Conservation (phyloP, 2,113 vertebrate species). For the Pachycephala philippinensis region DNA sequence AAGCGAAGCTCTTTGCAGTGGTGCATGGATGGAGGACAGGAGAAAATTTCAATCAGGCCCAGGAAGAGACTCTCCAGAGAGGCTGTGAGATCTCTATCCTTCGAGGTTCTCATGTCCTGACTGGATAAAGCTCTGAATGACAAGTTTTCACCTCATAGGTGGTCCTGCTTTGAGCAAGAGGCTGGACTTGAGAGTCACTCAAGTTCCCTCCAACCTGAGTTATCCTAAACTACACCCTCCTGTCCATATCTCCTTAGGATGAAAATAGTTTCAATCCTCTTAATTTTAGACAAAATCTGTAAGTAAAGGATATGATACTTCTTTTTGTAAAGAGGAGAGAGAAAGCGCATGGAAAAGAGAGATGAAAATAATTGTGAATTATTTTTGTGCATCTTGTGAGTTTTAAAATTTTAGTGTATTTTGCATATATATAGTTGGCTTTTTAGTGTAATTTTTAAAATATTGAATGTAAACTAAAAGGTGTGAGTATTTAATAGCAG, state of each 20-base stretch:
- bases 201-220: background rate
- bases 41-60: background rate
- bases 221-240: background rate
- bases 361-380: background rate
- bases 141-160: background rate
- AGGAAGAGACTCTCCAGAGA: background rate
- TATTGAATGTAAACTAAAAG: background rate
- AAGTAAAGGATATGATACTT: background rate
- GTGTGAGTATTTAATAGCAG: background rate
- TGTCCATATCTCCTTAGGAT: background rate
- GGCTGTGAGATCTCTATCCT: accelerated
- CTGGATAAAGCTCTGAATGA: background rate
- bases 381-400: background rate
- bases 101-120: background rate
- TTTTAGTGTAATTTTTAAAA: background rate
- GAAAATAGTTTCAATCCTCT: background rate
- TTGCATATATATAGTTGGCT: background rate
- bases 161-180: background rate
- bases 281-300: background rate
- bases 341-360: background rate
- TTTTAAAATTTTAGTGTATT: background rate
- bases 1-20: accelerated
- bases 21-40: accelerated
- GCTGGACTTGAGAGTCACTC: background rate
- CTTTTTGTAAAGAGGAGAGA: background rate